Conservation (phyloP, 2,888 invertebrate genomes). For the Chrysomela aeneicollis region DNA sequence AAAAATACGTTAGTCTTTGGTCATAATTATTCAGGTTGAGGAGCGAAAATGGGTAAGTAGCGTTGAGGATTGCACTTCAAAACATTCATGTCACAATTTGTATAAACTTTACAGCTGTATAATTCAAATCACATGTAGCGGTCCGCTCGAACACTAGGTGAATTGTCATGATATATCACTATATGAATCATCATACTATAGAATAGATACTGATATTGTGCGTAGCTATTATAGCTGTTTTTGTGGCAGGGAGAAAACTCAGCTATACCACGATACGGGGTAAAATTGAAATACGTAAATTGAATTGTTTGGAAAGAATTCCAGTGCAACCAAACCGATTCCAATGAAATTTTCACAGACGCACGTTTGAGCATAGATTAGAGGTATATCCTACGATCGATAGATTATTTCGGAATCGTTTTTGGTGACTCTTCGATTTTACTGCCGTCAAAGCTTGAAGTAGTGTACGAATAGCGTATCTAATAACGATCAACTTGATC, state of each 20-base stretch:
- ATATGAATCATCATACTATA: slow-evolving; percentile 57
- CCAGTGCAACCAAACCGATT: too few species aligned
- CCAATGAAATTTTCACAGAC: too few species aligned
- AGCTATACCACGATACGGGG: slow-evolving; percentile 45
- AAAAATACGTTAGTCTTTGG: too few species aligned
- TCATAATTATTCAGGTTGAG: too few species aligned
- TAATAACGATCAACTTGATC: too few species aligned
- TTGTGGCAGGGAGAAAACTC: slow-evolving; percentile 48
- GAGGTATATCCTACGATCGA: too few species aligned
- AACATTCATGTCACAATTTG: slow-evolving; percentile 40
- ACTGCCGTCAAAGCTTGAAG: too few species aligned
- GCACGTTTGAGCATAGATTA: too few species aligned
- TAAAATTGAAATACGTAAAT: slow-evolving; percentile 9
- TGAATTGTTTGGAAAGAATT: too few species aligned
- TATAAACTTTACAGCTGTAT: slow-evolving; percentile 49
- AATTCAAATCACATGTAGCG: slow-evolving; percentile 61
- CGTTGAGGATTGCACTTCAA: slow-evolving; percentile 28
- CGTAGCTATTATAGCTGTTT: slow-evolving; percentile 53
- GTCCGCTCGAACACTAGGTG: slow-evolving; percentile 61
- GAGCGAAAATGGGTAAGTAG: slow-evolving; percentile 30
- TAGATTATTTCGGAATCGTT: too few species aligned
- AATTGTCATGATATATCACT: slow-evolving; percentile 62
- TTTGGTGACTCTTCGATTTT: too few species aligned
- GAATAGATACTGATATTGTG: slow-evolving; percentile 51
- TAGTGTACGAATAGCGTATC: too few species aligned